Evolutionary conservation across 2,888 invertebrate genomes (phyloP).

Genomic region (Cotesia congregata): DNA sequence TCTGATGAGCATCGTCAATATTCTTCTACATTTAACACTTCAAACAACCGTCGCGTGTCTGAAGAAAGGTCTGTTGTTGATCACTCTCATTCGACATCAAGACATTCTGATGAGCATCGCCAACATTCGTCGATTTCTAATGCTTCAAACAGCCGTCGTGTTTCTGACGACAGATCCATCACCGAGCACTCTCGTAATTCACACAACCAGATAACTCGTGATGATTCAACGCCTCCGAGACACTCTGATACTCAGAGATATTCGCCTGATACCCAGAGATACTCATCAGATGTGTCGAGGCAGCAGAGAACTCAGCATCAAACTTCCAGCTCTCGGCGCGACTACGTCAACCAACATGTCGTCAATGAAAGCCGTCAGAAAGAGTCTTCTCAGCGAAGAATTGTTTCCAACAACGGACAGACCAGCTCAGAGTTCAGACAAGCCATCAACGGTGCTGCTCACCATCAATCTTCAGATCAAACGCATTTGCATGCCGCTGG

Average conservation of each 20-base stretch:
- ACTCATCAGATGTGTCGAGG: slow-evolving; percentile 21
- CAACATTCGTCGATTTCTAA: slow-evolving; percentile 33
- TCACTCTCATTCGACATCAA: slow-evolving; percentile 22
- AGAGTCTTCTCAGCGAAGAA: slow-evolving; percentile 59
- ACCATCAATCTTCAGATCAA: slow-evolving; percentile 47
- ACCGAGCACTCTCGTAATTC: slow-evolving; percentile 44
- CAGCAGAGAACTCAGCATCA: slow-evolving; percentile 46
- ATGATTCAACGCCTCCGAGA: slow-evolving; percentile 20
- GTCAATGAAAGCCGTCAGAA: slow-evolving; percentile 44
- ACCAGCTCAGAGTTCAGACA: slow-evolving; percentile 74
- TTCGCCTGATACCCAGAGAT: not conserved
- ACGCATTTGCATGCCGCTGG: slow-evolving; percentile 46
- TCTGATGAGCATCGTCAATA: slow-evolving; percentile 39
- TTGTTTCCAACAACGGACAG: slow-evolving; percentile 68
- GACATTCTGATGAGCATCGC: slow-evolving; percentile 41
- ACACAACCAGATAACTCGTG: slow-evolving; percentile 41
- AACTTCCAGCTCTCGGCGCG: slow-evolving; percentile 51
- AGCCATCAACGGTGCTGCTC: slow-evolving; percentile 65
- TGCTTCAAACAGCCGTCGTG: slow-evolving; percentile 44
- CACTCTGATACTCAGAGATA: not conserved
- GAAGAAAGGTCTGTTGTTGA: slow-evolving; percentile 48
- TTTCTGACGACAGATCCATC: slow-evolving; percentile 49
- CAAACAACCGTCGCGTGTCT: slow-evolving; percentile 46
- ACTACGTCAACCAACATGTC: slow-evolving; percentile 60
- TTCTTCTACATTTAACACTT: slow-evolving; percentile 28